These are phyloP conservation scores for Sminthurides bifidus DNA, from an alignment of 1,140 invertebrate genomes.

Conservation along the genomic window DNA sequence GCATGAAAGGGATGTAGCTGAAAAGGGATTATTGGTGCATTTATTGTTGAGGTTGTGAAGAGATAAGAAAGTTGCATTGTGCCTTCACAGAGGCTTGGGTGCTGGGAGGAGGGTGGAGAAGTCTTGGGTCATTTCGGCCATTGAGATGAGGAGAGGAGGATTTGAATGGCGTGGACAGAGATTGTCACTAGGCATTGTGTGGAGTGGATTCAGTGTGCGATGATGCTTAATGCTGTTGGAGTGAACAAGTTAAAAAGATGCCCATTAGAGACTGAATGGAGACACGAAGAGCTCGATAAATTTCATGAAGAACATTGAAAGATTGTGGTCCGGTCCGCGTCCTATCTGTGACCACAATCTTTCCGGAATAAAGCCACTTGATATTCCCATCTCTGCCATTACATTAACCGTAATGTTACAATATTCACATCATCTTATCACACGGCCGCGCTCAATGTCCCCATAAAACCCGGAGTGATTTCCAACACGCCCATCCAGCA, in stretches of 20 bases:
- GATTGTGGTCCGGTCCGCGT: neutral
- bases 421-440: neutral
- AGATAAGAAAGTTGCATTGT: too few species aligned
- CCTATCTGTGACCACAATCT: conserved; percentile 10
- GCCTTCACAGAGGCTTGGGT: neutral
- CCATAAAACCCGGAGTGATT: neutral
- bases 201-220: neutral
- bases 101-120: neutral
- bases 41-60: too few species aligned
- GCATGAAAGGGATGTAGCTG: too few species aligned
- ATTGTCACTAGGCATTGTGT: neutral
- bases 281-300: conserved; percentile 8
- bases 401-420: conserved; percentile 4
- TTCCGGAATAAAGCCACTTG: conserved; percentile 1
- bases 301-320: conserved; percentile 11
- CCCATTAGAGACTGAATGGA: conserved; percentile 7
- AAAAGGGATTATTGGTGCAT: too few species aligned
- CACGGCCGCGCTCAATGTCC: neutral
- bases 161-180: neutral
- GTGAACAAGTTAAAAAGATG: conserved; percentile 1
- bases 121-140: neutral
- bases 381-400: conserved; percentile 3
- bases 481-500: too few species aligned
- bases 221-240: too few species aligned
- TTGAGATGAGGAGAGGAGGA: too few species aligned